Conservation (phyloP, 1,140 invertebrate species). For the Micrasema longulum region DNA sequence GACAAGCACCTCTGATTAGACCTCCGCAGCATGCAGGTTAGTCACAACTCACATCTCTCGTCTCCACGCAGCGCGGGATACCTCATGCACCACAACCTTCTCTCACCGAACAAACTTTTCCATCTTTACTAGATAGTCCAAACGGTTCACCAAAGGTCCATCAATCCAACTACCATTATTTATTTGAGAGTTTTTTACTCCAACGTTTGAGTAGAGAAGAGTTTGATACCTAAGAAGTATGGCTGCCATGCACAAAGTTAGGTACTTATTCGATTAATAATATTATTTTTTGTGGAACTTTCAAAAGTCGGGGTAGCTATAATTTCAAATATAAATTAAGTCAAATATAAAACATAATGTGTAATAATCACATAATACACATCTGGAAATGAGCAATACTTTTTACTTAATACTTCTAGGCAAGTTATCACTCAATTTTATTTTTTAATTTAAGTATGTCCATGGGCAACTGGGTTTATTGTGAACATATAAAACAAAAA, state of each 20-base stretch:
- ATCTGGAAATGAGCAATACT: no score
- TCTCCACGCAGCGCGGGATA: slow-evolving; percentile 34
- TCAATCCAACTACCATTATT: slow-evolving; percentile 40
- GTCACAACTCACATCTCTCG: slow-evolving; percentile 53
- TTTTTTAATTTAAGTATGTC: no score
- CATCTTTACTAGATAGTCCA: slow-evolving; percentile 49
- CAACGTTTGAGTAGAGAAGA: slow-evolving; percentile 16
- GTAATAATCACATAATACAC: no score
- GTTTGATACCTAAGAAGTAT: slow-evolving; percentile 26
- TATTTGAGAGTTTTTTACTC: neutral
- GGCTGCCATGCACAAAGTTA: slow-evolving; percentile 26
- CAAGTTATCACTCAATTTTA: no score
- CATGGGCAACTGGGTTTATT: no score
- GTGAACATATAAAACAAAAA: no score
- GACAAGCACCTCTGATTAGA: slow-evolving; percentile 44
- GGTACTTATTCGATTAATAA: no score
- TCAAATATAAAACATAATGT: no score
- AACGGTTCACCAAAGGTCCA: slow-evolving; percentile 45
- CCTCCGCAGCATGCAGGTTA: slow-evolving; percentile 52
- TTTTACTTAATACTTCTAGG: no score
- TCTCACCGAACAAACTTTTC: slow-evolving; percentile 51
- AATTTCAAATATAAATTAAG: no score
- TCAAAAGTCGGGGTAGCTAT: no score
- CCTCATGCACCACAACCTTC: slow-evolving; percentile 51
- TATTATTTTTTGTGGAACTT: no score